Percentiles rank a stretch among this genome's conserved stretches.
Evolutionary conservation across 2,797 vertebrate genomes (phyloP).

Genomic region (Neosilurus hyrtlii): DNA sequence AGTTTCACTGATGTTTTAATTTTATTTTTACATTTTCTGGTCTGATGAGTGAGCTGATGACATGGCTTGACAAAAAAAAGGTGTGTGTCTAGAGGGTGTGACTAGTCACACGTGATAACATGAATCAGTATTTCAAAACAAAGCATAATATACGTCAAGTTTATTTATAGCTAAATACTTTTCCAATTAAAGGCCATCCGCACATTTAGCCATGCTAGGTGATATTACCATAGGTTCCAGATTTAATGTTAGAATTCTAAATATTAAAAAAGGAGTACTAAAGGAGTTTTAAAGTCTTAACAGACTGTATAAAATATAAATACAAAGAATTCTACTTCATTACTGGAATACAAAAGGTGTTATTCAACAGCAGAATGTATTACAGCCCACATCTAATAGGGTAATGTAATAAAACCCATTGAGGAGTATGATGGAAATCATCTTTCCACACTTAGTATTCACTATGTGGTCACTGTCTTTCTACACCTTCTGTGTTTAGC

Average conservation of each 20-base stretch:
- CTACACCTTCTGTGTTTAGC: neutral
- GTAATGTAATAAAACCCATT: neutral
- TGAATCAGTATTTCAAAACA: neutral
- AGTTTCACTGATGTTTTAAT: neutral
- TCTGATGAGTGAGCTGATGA: neutral
- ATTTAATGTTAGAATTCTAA: neutral
- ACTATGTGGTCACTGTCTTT: neutral
- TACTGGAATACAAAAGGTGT: neutral
- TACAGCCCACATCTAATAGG: neutral
- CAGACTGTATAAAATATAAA: neutral
- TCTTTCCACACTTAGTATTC: constrained; percentile 4
- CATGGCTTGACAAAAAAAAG: neutral
- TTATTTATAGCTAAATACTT: too few species aligned
- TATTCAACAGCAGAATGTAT: neutral
- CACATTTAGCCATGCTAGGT: neutral
- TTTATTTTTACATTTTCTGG: neutral
- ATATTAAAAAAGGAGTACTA: neutral
- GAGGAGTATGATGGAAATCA: neutral
- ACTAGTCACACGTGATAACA: neutral
- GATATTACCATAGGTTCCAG: neutral
- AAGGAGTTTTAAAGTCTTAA: neutral
- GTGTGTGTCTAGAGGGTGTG: too few species aligned
- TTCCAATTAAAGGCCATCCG: too few species aligned
- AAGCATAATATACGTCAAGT: too few species aligned
- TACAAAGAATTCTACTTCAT: neutral